Evolutionary conservation across 2,113 vertebrate species (phyloP).

Genomic region (Lamprotornis superbus): DNA sequence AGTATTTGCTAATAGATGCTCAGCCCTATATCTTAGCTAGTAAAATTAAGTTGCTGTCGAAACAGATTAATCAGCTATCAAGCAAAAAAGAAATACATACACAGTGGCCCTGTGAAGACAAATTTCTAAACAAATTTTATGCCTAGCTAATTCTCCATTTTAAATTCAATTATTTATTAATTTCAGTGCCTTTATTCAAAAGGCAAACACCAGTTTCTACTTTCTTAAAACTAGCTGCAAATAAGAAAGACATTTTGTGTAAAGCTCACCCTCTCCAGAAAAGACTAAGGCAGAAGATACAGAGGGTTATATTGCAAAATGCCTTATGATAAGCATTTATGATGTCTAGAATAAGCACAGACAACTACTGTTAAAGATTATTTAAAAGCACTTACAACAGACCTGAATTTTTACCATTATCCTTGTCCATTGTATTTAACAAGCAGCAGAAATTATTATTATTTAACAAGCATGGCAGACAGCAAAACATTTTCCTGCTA

Average conservation of each 20-base stretch:
- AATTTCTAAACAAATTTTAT: constrained; percentile 18
- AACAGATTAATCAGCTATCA: constrained; percentile 52
- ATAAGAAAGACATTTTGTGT: neutral
- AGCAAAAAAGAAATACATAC: constrained; percentile 9
- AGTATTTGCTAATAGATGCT: constrained; percentile 7
- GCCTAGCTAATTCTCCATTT: constrained; percentile 35
- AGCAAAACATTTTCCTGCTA: neutral
- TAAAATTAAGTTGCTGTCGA: constrained; percentile 54
- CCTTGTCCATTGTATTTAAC: neutral
- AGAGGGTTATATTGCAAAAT: neutral
- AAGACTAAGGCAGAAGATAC: neutral
- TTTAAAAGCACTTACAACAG: neutral
- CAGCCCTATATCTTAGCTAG: neutral
- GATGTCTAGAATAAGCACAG: neutral
- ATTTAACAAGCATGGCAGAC: neutral
- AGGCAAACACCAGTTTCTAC: neutral
- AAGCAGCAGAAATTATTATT: neutral
- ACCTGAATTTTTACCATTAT: neutral
- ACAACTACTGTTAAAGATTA: neutral
- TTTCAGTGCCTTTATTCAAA: constrained; percentile 25
- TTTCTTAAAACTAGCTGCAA: constrained; percentile 33
- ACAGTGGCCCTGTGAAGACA: constrained; percentile 2
- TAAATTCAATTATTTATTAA: constrained; percentile 55
- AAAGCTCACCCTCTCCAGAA: neutral
- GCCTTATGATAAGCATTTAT: fast-evolving